These are phyloP conservation scores for Rhagium mordax DNA, from an alignment of 2,888 invertebrate species.

Conservation along the genomic window DNA sequence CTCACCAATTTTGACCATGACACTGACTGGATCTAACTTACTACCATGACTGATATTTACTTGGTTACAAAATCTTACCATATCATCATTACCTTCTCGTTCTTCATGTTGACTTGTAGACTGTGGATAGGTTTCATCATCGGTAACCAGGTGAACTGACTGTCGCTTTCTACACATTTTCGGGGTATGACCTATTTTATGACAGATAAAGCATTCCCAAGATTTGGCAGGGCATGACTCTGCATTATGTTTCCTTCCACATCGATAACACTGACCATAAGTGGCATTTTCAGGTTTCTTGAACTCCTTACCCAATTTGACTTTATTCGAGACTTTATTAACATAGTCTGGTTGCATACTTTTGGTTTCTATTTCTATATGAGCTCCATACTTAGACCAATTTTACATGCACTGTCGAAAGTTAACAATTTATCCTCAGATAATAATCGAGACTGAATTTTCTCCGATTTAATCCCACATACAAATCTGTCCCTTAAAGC, in stretches of 20 bases:
- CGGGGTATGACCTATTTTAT: not conserved
- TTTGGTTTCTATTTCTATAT: not conserved
- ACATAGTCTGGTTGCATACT: not conserved
- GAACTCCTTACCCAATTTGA: not conserved
- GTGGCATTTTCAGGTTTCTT: not conserved
- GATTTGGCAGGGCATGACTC: not conserved
- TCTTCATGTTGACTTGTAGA: not conserved
- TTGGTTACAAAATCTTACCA: not conserved
- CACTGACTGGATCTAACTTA: not conserved
- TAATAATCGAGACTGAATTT: conserved; percentile 2
- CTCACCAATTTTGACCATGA: not conserved
- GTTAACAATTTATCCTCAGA: conserved; percentile 1
- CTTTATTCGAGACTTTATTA: not conserved
- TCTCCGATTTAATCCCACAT: not conserved
- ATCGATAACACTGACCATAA: not conserved
- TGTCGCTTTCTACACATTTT: not conserved
- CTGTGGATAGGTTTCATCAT: not conserved
- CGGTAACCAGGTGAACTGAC: not conserved
- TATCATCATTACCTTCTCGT: not conserved
- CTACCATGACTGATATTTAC: not conserved
- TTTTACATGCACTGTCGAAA: not conserved
- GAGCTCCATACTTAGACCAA: not conserved
- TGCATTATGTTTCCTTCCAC: not conserved
- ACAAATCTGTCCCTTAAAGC: conserved; percentile 23
- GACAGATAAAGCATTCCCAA: conserved; percentile 12